phyloP scores from a whole-genome alignment of 1,140 invertebrate genomes.

The Scaptomyza graminum region DNA sequence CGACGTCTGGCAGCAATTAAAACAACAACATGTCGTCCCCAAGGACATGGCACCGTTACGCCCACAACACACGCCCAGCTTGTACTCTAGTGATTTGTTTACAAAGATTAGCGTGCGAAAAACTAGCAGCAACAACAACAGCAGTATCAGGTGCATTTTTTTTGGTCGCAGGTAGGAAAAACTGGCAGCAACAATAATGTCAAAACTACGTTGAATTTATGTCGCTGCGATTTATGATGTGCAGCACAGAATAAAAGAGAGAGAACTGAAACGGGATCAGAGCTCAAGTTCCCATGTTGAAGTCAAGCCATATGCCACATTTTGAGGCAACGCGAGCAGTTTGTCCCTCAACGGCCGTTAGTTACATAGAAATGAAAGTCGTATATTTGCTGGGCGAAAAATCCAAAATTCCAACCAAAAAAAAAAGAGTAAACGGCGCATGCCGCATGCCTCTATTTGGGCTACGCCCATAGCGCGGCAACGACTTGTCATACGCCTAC shows the following conservation, averaged over 20 bases:
- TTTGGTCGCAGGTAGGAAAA: slow-evolving; percentile 42
- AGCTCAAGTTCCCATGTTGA: slow-evolving; percentile 6
- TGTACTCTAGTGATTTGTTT: slow-evolving; percentile 71
- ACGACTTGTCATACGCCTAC: slow-evolving; percentile 64
- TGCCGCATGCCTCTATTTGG: slow-evolving; percentile 67
- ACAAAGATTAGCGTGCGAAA: slow-evolving; percentile 73
- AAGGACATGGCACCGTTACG: slow-evolving; percentile 57
- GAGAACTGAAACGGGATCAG: slow-evolving; percentile 17
- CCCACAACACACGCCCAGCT: slow-evolving; percentile 13
- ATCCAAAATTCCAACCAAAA: background rate
- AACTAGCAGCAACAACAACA: slow-evolving; percentile 47
- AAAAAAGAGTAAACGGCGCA: slow-evolving; percentile 40
- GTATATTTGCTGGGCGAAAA: slow-evolving; percentile 38
- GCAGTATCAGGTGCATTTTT: slow-evolving; percentile 59
- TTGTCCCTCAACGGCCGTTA: slow-evolving; percentile 45
- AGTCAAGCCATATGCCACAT: slow-evolving; percentile 24
- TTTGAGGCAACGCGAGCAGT: slow-evolving; percentile 9
- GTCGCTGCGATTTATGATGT: slow-evolving; percentile 68
- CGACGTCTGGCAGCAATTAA: slow-evolving; percentile 79
- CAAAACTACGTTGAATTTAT: slow-evolving; percentile 76
- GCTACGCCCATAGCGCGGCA: slow-evolving; percentile 49
- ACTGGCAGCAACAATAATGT: slow-evolving; percentile 25
- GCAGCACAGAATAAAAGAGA: background rate
- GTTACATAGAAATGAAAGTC: slow-evolving; percentile 68
- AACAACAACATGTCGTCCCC: slow-evolving; percentile 77